A percentile compares a stretch with the other conserved stretches of the same genome.
These are phyloP conservation scores for Carassius carassius DNA, from an alignment of 2,113 vertebrate species.

Conservation along the genomic window DNA sequence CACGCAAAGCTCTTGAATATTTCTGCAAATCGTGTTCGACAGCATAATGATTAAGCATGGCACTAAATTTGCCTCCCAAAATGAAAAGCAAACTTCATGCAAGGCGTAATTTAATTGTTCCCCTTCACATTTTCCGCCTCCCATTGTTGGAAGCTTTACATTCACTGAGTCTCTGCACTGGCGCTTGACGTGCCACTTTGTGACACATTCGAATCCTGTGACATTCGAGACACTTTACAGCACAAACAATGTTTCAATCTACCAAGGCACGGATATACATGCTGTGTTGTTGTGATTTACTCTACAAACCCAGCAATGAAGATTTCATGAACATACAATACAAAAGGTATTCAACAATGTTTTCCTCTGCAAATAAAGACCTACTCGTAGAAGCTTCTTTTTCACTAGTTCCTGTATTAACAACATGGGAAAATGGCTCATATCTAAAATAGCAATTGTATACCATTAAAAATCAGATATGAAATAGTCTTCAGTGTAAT, in stretches of 20 bases:
- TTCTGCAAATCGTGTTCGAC: conserved; percentile 85
- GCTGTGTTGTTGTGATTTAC: neutral
- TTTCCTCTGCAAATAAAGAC: neutral
- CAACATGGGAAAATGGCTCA: neutral
- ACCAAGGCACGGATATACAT: neutral
- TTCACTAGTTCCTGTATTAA: neutral
- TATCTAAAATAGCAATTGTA: neutral
- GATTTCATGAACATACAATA: neutral
- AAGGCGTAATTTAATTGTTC: conserved; percentile 86
- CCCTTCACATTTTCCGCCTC: conserved; percentile 80
- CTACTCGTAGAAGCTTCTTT: neutral
- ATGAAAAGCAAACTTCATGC: conserved; percentile 87
- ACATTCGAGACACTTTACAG: neutral
- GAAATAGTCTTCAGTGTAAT: neutral
- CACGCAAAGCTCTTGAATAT: conserved; percentile 86
- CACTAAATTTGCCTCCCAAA: conserved; percentile 84
- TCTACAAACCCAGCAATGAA: neutral
- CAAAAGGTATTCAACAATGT: no score
- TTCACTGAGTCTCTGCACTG: conserved; percentile 75
- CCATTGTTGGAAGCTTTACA: conserved; percentile 82
- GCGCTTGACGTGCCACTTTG: conserved; percentile 73
- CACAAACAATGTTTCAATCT: conserved; percentile 21
- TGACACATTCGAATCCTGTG: conserved; percentile 65
- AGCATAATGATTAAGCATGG: conserved; percentile 82
- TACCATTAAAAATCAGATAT: neutral